These are phyloP conservation scores for Tympanoctomys barrerae DNA, from an alignment of 2,797 vertebrate genomes.

Conservation along the genomic window DNA sequence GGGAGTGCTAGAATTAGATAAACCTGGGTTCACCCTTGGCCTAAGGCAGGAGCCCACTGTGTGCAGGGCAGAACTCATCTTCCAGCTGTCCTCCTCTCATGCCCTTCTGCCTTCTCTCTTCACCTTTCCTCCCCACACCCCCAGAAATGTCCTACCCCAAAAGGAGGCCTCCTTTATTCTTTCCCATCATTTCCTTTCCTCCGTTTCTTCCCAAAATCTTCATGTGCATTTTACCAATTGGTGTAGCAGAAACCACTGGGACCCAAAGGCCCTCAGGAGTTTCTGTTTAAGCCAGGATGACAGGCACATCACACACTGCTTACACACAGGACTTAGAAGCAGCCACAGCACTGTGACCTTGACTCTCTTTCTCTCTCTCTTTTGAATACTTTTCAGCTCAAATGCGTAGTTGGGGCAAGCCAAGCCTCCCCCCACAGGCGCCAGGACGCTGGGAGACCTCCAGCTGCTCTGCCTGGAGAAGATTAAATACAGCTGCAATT, in stretches of 20 bases:
- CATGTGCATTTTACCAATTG: neutral
- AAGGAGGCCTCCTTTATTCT: conserved; percentile 3
- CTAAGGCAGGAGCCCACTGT: neutral
- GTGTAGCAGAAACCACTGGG: neutral
- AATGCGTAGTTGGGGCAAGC: conserved; percentile 4
- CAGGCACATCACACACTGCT: neutral
- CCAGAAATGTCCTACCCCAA: neutral
- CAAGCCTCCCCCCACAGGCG: conserved; percentile 53
- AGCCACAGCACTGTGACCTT: neutral
- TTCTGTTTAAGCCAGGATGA: neutral
- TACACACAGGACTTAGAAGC: neutral
- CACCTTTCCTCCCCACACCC: neutral
- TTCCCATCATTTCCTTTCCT: neutral
- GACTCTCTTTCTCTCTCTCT: conserved; percentile 35
- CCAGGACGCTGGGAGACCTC: conserved; percentile 59
- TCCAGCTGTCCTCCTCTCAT: neutral
- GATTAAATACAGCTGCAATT: conserved; percentile 49
- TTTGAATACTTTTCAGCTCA: conserved; percentile 42
- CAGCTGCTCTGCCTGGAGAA: neutral
- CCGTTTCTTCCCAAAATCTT: conserved; percentile 3
- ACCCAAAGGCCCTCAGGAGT: neutral
- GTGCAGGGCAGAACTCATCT: neutral
- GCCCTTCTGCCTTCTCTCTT: neutral
- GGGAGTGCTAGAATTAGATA: neutral
- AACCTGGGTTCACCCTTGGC: neutral